Evolutionary conservation across 1,140 invertebrate genomes (phyloP), one percentile per base, ranked within the genome.

Genomic region (Battus philenor): DNA sequence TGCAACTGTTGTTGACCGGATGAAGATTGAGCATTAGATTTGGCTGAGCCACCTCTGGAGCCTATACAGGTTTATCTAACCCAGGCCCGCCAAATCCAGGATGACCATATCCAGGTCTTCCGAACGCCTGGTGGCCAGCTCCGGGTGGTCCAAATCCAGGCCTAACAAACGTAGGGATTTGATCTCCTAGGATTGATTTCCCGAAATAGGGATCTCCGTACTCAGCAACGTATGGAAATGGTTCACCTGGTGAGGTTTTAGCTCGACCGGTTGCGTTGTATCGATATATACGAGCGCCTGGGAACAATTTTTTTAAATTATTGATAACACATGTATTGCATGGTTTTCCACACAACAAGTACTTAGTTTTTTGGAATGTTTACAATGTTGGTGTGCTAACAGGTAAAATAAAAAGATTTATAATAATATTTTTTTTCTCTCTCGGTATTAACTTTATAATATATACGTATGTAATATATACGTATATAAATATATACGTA

Each of bases 61-160:
- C 33, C 20, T 18, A 50, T 50, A 13, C 44, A 34, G 32, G 34
- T 3, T 2, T 20, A 6, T 3, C 18, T 3, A 6, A 20, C 6
- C 18, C 18, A 3, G 18, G 18, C 2, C 27, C 31, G 15, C 49
- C 51, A 22, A 44, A 53, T 3, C 46, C 51, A 29, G 32, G 9
- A 5, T n/a, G 4, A 27, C 26, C 36, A 20, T 26, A 24, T 4
- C 34, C 11, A 24, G 34, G 11, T 4, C 34, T 13, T 13, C 34
- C 10, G 10, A 38, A 39, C 11, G 18, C 11, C 1, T 18, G 22
- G 24, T 24, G 12, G 12, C 34, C 34, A 26, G 24, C 20, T 0
- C 17, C 18, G 18, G 34, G 20, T 5, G 6, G 2, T 5, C 9
- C 26, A 27, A 27, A 27, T 1, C 7, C 8, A 2, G 26, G 26